These are phyloP conservation scores for Colinus virginianus DNA, from an alignment of 2,113 vertebrate species.

Conservation along the genomic window DNA sequence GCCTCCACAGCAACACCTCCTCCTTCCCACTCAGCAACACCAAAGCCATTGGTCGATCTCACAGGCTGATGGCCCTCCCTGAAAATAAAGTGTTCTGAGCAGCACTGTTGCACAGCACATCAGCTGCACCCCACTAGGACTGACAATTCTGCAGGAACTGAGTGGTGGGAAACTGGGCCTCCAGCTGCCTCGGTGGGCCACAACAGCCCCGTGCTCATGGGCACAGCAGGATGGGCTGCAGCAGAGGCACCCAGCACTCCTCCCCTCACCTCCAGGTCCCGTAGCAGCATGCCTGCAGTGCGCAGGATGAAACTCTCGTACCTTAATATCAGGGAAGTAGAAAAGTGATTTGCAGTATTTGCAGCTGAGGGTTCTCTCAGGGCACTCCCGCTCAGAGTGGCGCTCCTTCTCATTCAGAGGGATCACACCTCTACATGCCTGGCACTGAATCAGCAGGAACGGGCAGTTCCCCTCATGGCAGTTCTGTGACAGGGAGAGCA, in stretches of 20 bases:
- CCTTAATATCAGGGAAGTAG: slow-evolving; percentile 78
- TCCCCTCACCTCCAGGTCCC: too few relatives aligned
- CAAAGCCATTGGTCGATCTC: accelerated
- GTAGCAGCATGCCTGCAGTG: neutral
- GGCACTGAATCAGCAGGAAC: slow-evolving; percentile 72
- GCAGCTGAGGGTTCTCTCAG: slow-evolving; percentile 81
- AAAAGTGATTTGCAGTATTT: slow-evolving; percentile 80
- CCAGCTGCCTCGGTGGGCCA: accelerated
- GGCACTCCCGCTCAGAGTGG: slow-evolving; percentile 82
- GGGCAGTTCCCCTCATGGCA: slow-evolving; percentile 80
- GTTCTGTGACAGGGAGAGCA: slow-evolving; percentile 45
- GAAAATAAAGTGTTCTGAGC: neutral
- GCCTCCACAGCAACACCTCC: neutral
- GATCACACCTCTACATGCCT: slow-evolving; percentile 72
- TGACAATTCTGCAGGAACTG: neutral
- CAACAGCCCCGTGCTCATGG: accelerated
- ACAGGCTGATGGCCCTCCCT: neutral
- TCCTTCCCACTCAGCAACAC: neutral
- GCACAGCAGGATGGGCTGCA: neutral
- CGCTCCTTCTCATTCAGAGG: slow-evolving; percentile 74
- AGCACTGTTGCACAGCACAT: neutral
- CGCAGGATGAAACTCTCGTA: neutral
- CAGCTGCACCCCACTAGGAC: neutral
- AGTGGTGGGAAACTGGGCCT: neutral
- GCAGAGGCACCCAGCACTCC: accelerated